Percentiles rank a stretch among this genome's conserved stretches.
phyloP scores from a whole-genome alignment of 2,113 vertebrate species.

The Ptilorrhoa leucosticta region DNA sequence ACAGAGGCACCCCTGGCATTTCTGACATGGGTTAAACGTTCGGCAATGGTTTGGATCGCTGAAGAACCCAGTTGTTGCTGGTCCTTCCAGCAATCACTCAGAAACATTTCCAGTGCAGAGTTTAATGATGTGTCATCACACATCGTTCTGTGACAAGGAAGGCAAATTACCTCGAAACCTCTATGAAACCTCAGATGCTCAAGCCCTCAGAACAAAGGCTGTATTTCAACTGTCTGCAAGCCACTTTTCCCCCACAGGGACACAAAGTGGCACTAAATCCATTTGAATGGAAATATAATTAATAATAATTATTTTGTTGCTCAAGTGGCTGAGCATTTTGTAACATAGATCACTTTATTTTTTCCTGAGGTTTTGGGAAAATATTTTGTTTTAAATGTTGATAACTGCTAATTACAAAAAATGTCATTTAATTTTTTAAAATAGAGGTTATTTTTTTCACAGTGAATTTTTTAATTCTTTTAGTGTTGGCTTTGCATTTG shows the following conservation, averaged over 20 bases:
- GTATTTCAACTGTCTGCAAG: not conserved
- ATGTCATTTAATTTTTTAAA: not conserved
- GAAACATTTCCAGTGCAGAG: not conserved
- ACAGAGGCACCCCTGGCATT: not conserved
- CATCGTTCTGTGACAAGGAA: not conserved
- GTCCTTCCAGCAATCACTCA: not conserved
- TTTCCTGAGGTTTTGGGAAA: not conserved
- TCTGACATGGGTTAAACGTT: rapidly evolving
- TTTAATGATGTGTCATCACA: not conserved
- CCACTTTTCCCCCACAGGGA: not conserved
- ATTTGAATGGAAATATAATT: not conserved
- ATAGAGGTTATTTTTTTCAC: not conserved
- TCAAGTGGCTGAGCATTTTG: not conserved
- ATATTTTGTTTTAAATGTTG: not conserved
- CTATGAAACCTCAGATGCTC: not conserved
- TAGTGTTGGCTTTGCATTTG: not conserved
- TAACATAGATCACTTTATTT: not conserved
- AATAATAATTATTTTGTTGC: not conserved
- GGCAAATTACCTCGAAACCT: not conserved
- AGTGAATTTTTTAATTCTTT: not conserved
- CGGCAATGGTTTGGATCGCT: not conserved
- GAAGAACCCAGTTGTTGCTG: not conserved
- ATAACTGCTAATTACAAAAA: not conserved
- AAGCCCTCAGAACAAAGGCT: not conserved
- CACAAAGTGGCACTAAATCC: not conserved